Evolutionary conservation across 2,888 invertebrate species (phyloP).

Genomic region (Eristalis intricaria): DNA sequence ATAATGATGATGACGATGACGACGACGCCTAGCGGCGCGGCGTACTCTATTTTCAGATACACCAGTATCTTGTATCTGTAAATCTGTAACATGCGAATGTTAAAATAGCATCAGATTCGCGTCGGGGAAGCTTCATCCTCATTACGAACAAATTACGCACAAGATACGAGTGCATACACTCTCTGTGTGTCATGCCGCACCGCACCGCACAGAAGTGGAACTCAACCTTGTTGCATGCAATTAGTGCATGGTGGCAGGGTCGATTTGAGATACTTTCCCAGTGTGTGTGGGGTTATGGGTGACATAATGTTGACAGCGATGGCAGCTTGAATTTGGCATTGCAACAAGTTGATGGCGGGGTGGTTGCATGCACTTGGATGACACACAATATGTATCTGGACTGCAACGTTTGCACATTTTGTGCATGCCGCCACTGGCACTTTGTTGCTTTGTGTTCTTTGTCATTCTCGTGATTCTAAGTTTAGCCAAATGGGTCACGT

Average conservation of each 20-base stretch:
- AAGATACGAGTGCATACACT: background rate
- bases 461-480: conserved; percentile 52
- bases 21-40: conserved; percentile 47
- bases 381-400: conserved; percentile 32
- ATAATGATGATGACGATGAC: conserved; percentile 25
- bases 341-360: conserved; percentile 53
- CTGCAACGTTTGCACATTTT: conserved; percentile 10
- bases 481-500: conserved; percentile 69
- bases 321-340: conserved; percentile 57
- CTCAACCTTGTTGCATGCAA: conserved; percentile 72
- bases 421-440: conserved; percentile 9
- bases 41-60: conserved; percentile 42
- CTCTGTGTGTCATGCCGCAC: background rate
- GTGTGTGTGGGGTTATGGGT: background rate
- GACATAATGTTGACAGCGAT: conserved; percentile 44
- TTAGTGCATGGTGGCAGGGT: conserved; percentile 69
- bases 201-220: conserved; percentile 42
- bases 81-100: conserved; percentile 65
- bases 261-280: conserved; percentile 60
- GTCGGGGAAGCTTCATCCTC: conserved; percentile 31
- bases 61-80: conserved; percentile 57
- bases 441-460: conserved; percentile 19
- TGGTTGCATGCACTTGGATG: background rate
- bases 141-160: conserved; percentile 45
- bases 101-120: conserved; percentile 52